phyloP scores from a whole-genome alignment of 53 echinoderm and acorn worm species.

The Astropecten irregularis region DNA sequence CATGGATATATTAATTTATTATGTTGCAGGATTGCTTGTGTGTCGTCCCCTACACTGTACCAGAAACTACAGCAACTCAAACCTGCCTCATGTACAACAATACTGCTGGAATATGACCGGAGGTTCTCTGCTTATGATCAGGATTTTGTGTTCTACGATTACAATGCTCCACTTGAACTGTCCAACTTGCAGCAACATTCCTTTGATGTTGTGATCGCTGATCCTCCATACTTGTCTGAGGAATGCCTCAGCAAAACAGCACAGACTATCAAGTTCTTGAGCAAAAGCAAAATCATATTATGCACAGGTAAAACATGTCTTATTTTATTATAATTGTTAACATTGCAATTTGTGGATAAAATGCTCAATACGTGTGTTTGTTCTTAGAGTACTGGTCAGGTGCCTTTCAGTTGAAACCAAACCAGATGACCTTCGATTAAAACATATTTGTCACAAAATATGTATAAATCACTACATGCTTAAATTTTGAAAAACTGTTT shows the following conservation, averaged over 20 bases:
- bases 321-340: too few species aligned
- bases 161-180: constrained; percentile 65
- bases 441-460: not conserved
- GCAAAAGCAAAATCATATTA: constrained; percentile 71
- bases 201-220: constrained; percentile 77
- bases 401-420: not conserved
- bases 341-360: too few species aligned
- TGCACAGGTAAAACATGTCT: constrained; percentile 72
- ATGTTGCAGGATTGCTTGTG: constrained; percentile 71
- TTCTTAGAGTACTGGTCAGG: not conserved
- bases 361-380: not conserved
- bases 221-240: constrained; percentile 75
- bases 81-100: constrained; percentile 52
- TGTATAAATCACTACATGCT: not conserved
- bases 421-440: not conserved
- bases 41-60: constrained; percentile 73
- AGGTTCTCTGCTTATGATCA: constrained; percentile 62
- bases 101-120: constrained; percentile 74
- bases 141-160: constrained; percentile 78
- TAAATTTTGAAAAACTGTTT: not conserved
- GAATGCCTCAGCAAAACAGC: constrained; percentile 66
- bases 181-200: constrained; percentile 57
- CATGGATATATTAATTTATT: too few species aligned
- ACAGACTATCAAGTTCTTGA: constrained; percentile 67
- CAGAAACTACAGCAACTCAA: constrained; percentile 70